Evolutionary conservation across 2,797 vertebrate genomes (phyloP).

Genomic region (Pteronotus mesoamericanus): DNA sequence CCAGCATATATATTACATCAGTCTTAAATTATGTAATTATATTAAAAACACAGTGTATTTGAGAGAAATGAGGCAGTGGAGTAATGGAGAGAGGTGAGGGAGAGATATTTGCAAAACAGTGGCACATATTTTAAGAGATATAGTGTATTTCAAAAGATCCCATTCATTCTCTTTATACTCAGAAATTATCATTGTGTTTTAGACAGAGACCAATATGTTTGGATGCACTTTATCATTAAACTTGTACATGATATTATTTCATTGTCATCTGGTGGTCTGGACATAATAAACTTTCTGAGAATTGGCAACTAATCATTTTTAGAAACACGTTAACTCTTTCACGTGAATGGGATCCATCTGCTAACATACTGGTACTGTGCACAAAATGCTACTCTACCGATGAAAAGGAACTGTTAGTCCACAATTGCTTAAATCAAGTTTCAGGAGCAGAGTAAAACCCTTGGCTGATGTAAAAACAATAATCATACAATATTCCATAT

Average conservation of each 20-base stretch:
- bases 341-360: background rate
- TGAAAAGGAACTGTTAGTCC: background rate
- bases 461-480: background rate
- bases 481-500: background rate
- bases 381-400: background rate
- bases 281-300: conserved; percentile 35
- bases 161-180: background rate
- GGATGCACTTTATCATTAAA: background rate
- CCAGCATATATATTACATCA: background rate
- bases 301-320: background rate
- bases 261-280: conserved; percentile 2
- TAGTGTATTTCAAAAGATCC: background rate
- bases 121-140: background rate
- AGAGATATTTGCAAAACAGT: conserved; percentile 2
- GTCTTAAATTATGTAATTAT: conserved; percentile 21
- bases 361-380: background rate
- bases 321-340: conserved; percentile 35
- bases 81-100: background rate
- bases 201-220: background rate
- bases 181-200: background rate
- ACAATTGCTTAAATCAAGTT: background rate
- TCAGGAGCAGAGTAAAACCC: background rate
- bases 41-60: conserved; percentile 25
- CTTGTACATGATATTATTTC: background rate
- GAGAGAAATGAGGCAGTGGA: conserved; percentile 26